phyloP scores from a whole-genome alignment of 1,140 invertebrate genomes.

The Ceratosolen fusciceps region DNA sequence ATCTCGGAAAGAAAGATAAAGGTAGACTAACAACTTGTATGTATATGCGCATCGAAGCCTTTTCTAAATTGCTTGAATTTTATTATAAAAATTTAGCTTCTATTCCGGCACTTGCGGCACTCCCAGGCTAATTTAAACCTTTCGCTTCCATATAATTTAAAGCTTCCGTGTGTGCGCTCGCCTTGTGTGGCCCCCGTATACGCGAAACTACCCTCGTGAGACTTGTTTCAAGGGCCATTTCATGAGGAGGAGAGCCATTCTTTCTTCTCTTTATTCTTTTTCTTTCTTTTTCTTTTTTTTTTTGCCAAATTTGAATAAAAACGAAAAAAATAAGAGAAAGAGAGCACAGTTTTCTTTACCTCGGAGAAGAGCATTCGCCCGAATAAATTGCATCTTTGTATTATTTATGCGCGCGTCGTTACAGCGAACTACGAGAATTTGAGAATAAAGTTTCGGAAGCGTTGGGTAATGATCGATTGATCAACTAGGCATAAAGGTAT shows the following conservation, averaged over 20 bases:
- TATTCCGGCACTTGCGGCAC: neutral
- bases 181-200: neutral
- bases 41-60: too few relatives aligned
- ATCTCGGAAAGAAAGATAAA: too few relatives aligned
- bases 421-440: neutral
- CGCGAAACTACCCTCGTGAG: conserved; percentile 38
- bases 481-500: too few relatives aligned
- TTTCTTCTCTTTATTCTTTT: too few relatives aligned
- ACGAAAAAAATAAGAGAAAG: conserved; percentile 1
- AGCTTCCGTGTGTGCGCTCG: too few relatives aligned
- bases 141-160: conserved; percentile 33
- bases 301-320: conserved; percentile 34
- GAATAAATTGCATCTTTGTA: neutral
- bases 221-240: conserved; percentile 41
- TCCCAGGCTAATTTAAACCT: conserved; percentile 43
- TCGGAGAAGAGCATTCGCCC: neutral
- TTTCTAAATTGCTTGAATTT: neutral
- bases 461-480: too few relatives aligned
- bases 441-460: too few relatives aligned
- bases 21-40: too few relatives aligned
- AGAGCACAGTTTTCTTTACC: neutral
- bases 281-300: too few relatives aligned
- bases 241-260: conserved; percentile 27
- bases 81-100: conserved; percentile 27
- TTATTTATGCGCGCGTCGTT: neutral